These are phyloP conservation scores for Podiceps cristatus DNA, from an alignment of 2,113 vertebrate genomes.

Conservation along the genomic window DNA sequence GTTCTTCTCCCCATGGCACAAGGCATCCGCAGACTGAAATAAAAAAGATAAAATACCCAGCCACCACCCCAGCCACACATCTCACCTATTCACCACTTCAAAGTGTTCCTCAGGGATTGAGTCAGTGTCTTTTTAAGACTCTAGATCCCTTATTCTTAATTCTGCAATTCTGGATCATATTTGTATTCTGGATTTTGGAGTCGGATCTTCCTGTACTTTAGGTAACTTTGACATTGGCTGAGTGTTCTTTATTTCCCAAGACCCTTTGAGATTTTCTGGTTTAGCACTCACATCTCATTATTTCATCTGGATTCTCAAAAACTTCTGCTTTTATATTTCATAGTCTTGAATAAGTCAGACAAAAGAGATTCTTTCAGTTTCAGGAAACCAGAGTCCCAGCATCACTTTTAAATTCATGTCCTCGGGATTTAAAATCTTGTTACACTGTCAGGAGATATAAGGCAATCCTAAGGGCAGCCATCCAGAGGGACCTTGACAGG, in stretches of 20 bases:
- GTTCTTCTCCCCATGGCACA: not conserved
- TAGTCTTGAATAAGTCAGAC: not conserved
- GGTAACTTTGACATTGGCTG: not conserved
- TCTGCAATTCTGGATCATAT: not conserved
- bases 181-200: not conserved
- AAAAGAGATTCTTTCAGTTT: not conserved
- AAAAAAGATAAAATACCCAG: not conserved
- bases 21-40: not conserved
- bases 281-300: not conserved
- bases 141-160: not conserved
- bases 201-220: not conserved
- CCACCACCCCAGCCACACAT: not conserved
- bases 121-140: not conserved
- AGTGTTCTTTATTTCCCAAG: not conserved
- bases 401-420: not conserved
- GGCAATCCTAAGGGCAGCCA: not conserved
- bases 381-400: not conserved
- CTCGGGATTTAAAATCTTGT: not conserved
- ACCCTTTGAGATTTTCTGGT: not conserved
- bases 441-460: not conserved
- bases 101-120: rapidly evolving
- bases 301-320: not conserved
- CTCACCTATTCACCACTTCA: not conserved
- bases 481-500: too few relatives aligned
- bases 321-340: not conserved